Conservation (phyloP, 1,140 invertebrate genomes). For the Drosophila albomicans region DNA sequence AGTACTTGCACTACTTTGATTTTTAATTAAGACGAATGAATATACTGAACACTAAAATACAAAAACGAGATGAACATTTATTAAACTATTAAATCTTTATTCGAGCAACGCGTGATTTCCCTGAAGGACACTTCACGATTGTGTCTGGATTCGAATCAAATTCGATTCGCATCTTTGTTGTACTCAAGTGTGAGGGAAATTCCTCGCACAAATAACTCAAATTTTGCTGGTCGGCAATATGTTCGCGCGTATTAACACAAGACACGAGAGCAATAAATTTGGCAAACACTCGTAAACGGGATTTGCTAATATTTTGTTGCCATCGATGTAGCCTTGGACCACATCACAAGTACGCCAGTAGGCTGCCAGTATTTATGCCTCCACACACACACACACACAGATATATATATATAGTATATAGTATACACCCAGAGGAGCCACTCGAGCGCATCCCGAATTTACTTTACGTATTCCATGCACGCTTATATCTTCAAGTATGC, state of each 20-base stretch:
- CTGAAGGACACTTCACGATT: neutral
- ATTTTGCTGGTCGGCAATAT: slow-evolving; percentile 49
- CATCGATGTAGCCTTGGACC: slow-evolving; percentile 19
- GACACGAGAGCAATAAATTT: slow-evolving; percentile 60
- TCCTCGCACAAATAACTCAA: slow-evolving; percentile 39
- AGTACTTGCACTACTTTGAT: neutral
- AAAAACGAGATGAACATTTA: neutral
- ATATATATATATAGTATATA: no score
- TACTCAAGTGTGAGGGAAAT: neutral
- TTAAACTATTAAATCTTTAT: slow-evolving; percentile 2
- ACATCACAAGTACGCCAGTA: slow-evolving; percentile 1
- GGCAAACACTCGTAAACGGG: slow-evolving; percentile 53
- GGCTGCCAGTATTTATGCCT: slow-evolving; percentile 31
- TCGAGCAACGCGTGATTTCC: slow-evolving; percentile 1
- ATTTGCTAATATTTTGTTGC: slow-evolving; percentile 65
- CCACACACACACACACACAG: slow-evolving; percentile 3
- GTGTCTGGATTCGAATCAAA: slow-evolving; percentile 3
- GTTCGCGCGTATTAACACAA: slow-evolving; percentile 51
- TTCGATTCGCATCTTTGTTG: neutral
- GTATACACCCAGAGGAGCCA: slow-evolving; percentile 23
- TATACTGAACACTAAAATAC: neutral
- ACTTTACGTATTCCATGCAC: slow-evolving; percentile 60
- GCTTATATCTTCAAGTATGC: slow-evolving; percentile 61
- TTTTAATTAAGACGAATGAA: neutral
- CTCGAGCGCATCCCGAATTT: slow-evolving; percentile 45